Evolutionary conservation across 2,797 vertebrate species (phyloP).

Genomic region (Onychomys arenicola): DNA sequence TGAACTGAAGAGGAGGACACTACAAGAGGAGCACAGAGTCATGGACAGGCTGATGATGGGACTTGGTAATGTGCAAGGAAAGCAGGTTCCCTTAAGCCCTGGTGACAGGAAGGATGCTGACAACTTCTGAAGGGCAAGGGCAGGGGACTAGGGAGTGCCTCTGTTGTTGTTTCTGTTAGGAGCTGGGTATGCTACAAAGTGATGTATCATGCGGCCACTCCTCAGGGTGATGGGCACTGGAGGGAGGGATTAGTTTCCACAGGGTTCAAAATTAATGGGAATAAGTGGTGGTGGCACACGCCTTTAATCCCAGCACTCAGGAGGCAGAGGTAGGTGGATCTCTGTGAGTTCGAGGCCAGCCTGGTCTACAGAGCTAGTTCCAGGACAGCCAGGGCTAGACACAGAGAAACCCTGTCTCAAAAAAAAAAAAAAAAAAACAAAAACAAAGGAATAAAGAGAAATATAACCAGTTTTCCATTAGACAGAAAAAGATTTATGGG

Average conservation of each 20-base stretch:
- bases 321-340: background rate
- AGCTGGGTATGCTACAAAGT: background rate
- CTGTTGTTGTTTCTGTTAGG: background rate
- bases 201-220: background rate
- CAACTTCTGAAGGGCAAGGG: background rate
- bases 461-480: background rate
- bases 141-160: background rate
- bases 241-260: background rate
- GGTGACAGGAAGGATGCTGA: background rate
- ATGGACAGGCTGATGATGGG: background rate
- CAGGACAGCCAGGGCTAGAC: background rate
- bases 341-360: background rate
- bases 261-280: conserved; percentile 22
- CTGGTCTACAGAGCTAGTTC: background rate
- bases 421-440: background rate
- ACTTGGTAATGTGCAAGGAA: background rate
- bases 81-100: background rate
- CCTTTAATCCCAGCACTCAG: background rate
- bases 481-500: background rate
- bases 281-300: background rate
- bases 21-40: background rate
- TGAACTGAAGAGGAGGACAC: background rate
- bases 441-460: background rate
- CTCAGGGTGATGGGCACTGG: background rate
- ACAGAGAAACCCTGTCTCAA: background rate